Conservation (phyloP, 2,113 vertebrate genomes). For the Notiomystis cincta region DNA sequence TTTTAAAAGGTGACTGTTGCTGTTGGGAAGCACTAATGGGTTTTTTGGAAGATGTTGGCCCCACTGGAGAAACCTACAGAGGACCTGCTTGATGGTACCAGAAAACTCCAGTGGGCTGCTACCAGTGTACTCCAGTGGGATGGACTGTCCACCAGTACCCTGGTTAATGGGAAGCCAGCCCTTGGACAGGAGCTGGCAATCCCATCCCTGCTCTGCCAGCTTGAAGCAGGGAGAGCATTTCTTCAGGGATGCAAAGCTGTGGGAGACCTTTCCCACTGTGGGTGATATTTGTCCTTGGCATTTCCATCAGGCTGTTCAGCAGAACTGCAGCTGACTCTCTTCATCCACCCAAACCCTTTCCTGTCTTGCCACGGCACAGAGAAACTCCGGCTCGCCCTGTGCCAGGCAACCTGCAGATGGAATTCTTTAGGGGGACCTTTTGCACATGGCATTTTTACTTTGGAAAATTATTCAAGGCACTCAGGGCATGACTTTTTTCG, state of each 20-base stretch:
- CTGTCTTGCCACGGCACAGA: neutral
- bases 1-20: neutral
- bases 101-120: neutral
- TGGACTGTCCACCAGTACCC: neutral
- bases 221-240: neutral
- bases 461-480: neutral
- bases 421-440: neutral
- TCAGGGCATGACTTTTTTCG: neutral
- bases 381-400: accelerated
- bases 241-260: neutral
- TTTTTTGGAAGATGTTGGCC: neutral
- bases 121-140: neutral
- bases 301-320: neutral
- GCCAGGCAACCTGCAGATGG: neutral
- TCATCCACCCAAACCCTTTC: neutral
- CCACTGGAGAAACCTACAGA: neutral
- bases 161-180: neutral
- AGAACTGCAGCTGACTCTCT: neutral
- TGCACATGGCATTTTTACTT: accelerated
- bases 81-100: neutral
- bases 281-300: neutral
- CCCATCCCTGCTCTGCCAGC: neutral
- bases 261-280: accelerated
- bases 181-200: neutral
- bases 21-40: neutral